phyloP scores from a whole-genome alignment of 2,888 invertebrate genomes.

The Eupeodes latifasciatus region DNA sequence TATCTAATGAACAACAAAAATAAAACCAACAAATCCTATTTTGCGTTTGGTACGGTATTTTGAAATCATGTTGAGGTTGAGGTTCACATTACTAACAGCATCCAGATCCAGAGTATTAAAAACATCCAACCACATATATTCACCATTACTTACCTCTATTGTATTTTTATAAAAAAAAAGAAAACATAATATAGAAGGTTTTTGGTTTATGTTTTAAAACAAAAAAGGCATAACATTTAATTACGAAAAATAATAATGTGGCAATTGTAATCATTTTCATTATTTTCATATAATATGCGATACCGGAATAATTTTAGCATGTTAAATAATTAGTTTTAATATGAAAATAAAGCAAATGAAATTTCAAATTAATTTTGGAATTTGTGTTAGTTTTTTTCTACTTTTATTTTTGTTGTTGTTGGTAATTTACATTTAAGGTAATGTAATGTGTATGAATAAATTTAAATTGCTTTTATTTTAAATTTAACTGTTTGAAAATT shows the following conservation, averaged over 20 bases:
- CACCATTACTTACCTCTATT: neutral
- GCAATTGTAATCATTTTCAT: constrained; percentile 25
- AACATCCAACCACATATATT: neutral
- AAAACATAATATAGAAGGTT: neutral
- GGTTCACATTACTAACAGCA: neutral
- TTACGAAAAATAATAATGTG: constrained; percentile 18
- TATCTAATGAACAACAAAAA: constrained; percentile 12
- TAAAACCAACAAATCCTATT: neutral
- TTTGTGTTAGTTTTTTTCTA: neutral
- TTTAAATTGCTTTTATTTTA: too few species aligned
- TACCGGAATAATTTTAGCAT: constrained; percentile 2
- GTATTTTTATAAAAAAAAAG: neutral
- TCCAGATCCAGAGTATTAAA: neutral
- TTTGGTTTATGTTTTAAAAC: neutral
- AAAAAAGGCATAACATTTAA: constrained; percentile 6
- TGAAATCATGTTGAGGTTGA: constrained; percentile 5
- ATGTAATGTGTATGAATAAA: too few species aligned
- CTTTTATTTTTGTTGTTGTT: too few species aligned
- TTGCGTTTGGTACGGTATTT: constrained; percentile 11
- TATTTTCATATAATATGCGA: constrained; percentile 10
- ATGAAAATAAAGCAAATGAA: constrained; percentile 1
- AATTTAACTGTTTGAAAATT: too few species aligned
- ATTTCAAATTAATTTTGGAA: constrained; percentile 15
- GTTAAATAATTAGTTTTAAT: constrained; percentile 25
- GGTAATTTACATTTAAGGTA: too few species aligned